These are phyloP conservation scores for Andrena haemorrhoa DNA, from an alignment of 2,888 invertebrate species.

Conservation along the genomic window DNA sequence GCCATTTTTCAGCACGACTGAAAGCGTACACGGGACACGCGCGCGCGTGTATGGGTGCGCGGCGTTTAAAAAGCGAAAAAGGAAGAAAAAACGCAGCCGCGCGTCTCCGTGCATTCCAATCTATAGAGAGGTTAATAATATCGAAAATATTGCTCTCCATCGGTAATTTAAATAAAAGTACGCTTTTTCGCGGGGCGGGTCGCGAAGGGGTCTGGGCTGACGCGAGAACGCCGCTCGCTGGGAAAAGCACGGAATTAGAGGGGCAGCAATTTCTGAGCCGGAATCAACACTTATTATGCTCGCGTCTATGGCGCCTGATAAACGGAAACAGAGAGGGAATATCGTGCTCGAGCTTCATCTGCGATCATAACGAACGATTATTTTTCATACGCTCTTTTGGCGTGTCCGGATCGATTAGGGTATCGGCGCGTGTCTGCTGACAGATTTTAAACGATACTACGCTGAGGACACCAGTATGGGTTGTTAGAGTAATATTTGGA, in stretches of 20 bases:
- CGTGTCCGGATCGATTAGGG: constrained; percentile 39
- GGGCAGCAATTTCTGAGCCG: constrained; percentile 47
- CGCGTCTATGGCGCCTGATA: constrained; percentile 33
- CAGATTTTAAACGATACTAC: constrained; percentile 30
- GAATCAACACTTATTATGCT: constrained; percentile 60
- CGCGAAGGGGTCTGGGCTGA: neutral
- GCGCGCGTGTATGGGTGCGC: neutral
- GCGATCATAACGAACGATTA: constrained; percentile 54
- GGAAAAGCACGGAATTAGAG: constrained; percentile 32
- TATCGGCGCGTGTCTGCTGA: constrained; percentile 9
- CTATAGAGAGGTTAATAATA: constrained; percentile 57
- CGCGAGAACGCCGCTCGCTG: constrained; percentile 10
- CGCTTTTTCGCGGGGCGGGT: constrained; percentile 30
- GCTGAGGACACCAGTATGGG: constrained; percentile 16
- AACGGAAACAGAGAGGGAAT: constrained; percentile 16
- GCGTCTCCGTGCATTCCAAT: constrained; percentile 50
- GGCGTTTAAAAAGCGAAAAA: constrained; percentile 21
- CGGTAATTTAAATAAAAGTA: constrained; percentile 63
- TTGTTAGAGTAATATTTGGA: neutral
- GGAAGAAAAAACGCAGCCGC: neutral
- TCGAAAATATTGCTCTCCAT: constrained; percentile 62
- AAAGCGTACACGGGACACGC: constrained; percentile 13
- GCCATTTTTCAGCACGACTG: constrained; percentile 5
- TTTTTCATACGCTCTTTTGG: constrained; percentile 46
- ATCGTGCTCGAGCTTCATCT: constrained; percentile 8